A percentile compares a stretch with the other conserved stretches of the same genome.
Evolutionary conservation across 2,888 invertebrate genomes (phyloP).

Genomic region (Brenthis daphne): DNA sequence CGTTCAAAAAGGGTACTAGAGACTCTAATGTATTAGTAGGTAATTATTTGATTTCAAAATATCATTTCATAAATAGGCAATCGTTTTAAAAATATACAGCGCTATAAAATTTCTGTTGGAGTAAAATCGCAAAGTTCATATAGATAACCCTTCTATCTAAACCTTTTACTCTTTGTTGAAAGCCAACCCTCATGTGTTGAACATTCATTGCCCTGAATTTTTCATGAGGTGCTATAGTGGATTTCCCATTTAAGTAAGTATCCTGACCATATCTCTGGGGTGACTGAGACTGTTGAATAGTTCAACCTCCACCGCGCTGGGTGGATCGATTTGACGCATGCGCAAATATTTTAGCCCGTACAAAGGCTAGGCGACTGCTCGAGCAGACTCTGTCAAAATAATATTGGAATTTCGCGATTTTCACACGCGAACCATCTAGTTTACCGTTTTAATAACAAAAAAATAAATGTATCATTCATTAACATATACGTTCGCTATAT

Average conservation of each 20-base stretch:
- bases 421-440: constrained; percentile 47
- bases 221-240: constrained; percentile 37
- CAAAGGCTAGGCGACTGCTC: constrained; percentile 69
- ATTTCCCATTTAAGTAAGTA: constrained; percentile 35
- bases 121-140: not conserved
- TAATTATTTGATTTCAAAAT: no score
- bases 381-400: constrained; percentile 72
- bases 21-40: no score
- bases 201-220: constrained; percentile 39
- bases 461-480: constrained; percentile 7
- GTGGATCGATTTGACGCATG: constrained; percentile 73
- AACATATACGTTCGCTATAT: constrained; percentile 3
- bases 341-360: constrained; percentile 58
- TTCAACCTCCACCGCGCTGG: constrained; percentile 36
- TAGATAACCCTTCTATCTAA: not conserved
- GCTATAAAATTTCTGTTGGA: not conserved
- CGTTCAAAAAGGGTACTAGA: no score
- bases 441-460: constrained; percentile 24
- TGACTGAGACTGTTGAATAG: constrained; percentile 40
- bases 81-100: no score
- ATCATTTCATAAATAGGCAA: no score
- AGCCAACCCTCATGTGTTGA: constrained; percentile 20
- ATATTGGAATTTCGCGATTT: constrained; percentile 59
- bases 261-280: constrained; percentile 38
- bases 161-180: constrained; percentile 10